Base-by-base conservation (phyloP, 2,113 vertebrate genomes). In the Ramphastos sulfuratus region DNA sequence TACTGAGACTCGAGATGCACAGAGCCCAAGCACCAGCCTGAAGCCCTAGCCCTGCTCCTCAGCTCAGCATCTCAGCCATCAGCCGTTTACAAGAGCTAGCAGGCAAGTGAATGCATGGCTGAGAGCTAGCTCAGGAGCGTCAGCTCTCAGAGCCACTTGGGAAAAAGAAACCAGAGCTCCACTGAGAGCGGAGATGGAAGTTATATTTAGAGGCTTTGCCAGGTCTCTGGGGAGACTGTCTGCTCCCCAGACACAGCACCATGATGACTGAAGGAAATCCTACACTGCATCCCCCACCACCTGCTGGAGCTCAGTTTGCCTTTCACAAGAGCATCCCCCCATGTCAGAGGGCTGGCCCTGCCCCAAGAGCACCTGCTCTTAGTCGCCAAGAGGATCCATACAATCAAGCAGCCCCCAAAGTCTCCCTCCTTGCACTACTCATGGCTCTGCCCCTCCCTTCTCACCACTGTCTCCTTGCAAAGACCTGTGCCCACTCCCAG, bases 151-250 rank as follows among this genome's bases (percentile, higher is more conserved):
- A 54, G 31, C 67, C 78, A 95, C 85, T 72, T 52, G 55, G 54
- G 67, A 82, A 88, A 93, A 90, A 65, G 80, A 95, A 96, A 95
- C 37, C 16, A 69, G 81, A 96, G 74, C 39, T 80, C 64, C 60
- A 87, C 30, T 0, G 17, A 71, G 8, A 76, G 15, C 5, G 2
- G 61, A 91, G 63, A 39, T 85, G 27, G 44, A 95, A 82, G 42
- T 82, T 71, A 44, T 60, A 83, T 87, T 70, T 30, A 94, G 89
- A 92, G 33, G 54, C 64, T 74, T 87, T 91, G 75, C 17, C 56
- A 70, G 33, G 54, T 83, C 89, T 92, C 80, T 83, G 44, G 84
- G 89, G 82, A 94, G 67, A 73, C 14, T 50, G 17, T 30, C 71
- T 80, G 78, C 63, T 90, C 82, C 72, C 82, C 59, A 44, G 44